Evolutionary conservation across 1,140 invertebrate genomes (phyloP).

Genomic region (Saxidomus purpurata): DNA sequence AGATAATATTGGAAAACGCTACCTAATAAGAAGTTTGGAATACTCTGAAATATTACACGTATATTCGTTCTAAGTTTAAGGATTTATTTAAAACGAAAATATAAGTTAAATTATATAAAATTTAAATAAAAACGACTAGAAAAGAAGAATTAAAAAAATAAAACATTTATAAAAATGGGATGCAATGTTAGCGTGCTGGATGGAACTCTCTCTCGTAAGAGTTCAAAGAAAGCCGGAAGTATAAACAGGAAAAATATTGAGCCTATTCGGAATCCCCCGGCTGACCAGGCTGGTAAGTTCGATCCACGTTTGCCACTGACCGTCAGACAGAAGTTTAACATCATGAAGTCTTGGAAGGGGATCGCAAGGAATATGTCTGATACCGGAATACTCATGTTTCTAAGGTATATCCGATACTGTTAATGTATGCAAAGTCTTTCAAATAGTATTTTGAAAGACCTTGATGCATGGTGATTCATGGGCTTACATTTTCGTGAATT

Average conservation of each 20-base stretch:
- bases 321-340: slow-evolving; percentile 58
- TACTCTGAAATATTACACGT: no score
- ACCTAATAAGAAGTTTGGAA: no score
- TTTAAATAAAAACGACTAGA: no score
- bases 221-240: not conserved
- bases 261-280: not conserved
- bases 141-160: not conserved
- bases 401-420: slow-evolving; percentile 42
- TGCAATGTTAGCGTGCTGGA: slow-evolving; percentile 35
- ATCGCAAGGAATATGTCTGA: slow-evolving; percentile 69
- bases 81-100: not conserved
- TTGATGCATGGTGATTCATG: no score
- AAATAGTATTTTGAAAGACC: no score
- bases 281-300: slow-evolving; percentile 20
- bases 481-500: no score
- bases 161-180: slow-evolving; percentile 4
- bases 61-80: no score
- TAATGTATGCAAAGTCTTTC: no score
- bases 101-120: not conserved
- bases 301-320: slow-evolving; percentile 64
- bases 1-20: no score
- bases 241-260: not conserved
- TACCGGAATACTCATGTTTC: slow-evolving; percentile 69
- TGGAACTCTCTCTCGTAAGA: not conserved
- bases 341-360: slow-evolving; percentile 71